phyloP scores from a whole-genome alignment of 30 jellyfish, hydroid and myxozoan genomes.

The Euphysa ruthae region DNA sequence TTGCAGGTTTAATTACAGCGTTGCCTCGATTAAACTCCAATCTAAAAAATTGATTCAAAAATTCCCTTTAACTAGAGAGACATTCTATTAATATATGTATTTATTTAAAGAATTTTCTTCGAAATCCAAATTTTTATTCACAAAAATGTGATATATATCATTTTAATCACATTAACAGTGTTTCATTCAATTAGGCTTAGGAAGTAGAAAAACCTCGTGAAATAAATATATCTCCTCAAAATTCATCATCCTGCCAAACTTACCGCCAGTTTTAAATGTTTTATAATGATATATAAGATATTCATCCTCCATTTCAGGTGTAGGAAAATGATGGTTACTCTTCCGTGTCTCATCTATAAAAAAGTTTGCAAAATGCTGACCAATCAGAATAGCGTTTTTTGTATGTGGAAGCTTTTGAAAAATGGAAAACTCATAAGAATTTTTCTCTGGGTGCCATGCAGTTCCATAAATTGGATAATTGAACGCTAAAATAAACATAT shows the following conservation, averaged over 20 bases:
- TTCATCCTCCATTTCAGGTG: slow-evolving; percentile 40
- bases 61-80: no score
- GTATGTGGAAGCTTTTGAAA: slow-evolving; percentile 57
- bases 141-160: no score
- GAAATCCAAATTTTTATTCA: no score
- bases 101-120: no score
- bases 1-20: no score
- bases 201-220: no score
- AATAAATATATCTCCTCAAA: slow-evolving; percentile 70
- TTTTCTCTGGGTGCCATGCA: slow-evolving; percentile 97
- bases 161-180: no score
- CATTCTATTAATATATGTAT: no score
- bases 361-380: slow-evolving; percentile 65
- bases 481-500: slow-evolving; percentile 26
- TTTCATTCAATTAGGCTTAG: no score
- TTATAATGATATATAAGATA: slow-evolving; percentile 50
- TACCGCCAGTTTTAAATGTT: slow-evolving; percentile 42
- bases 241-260: slow-evolving; percentile 35
- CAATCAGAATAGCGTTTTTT: slow-evolving; percentile 49
- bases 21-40: no score
- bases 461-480: slow-evolving; percentile 65
- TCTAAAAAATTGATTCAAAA: no score
- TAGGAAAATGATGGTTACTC: slow-evolving; percentile 48
- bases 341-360: slow-evolving; percentile 76
- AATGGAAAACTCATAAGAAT: slow-evolving; percentile 42